Evolutionary conservation across 2,113 vertebrate genomes (phyloP).

Genomic region (Passer montanus): DNA sequence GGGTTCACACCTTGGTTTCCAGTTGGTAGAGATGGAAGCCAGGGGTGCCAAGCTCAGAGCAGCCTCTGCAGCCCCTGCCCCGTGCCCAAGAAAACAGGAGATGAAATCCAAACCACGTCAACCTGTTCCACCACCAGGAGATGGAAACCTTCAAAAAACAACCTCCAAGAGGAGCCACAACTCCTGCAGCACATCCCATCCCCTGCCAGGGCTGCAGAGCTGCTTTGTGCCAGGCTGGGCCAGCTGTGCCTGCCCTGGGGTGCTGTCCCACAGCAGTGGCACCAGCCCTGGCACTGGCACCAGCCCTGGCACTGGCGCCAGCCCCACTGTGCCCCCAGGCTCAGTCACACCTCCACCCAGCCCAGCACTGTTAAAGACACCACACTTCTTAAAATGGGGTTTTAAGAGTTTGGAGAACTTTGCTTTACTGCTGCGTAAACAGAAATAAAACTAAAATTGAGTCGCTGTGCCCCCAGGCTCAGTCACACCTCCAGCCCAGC

Average conservation of each 20-base stretch:
- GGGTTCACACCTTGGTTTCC: neutral
- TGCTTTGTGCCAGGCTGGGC: neutral
- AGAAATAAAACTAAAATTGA: neutral
- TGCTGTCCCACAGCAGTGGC: fast-evolving
- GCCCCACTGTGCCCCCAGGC: neutral
- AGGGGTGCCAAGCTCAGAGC: neutral
- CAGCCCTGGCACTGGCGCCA: neutral
- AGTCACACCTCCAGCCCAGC: neutral
- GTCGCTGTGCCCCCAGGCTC: neutral
- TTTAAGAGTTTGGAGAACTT: neutral
- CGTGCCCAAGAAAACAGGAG: neutral
- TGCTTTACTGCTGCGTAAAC: neutral
- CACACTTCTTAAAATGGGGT: neutral
- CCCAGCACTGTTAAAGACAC: fast-evolving
- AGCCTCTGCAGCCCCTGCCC: neutral
- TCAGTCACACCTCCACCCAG: neutral
- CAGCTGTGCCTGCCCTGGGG: neutral
- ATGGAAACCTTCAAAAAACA: neutral
- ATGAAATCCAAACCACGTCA: neutral
- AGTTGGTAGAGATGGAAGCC: fast-evolving
- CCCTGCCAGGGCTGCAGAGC: fast-evolving
- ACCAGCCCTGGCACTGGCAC: neutral
- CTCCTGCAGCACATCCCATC: fast-evolving
- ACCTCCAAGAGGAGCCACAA: neutral
- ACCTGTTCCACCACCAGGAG: neutral